These are phyloP conservation scores for Drosophila paranaensis DNA, from an alignment of 2,888 invertebrate species.

Conservation along the genomic window DNA sequence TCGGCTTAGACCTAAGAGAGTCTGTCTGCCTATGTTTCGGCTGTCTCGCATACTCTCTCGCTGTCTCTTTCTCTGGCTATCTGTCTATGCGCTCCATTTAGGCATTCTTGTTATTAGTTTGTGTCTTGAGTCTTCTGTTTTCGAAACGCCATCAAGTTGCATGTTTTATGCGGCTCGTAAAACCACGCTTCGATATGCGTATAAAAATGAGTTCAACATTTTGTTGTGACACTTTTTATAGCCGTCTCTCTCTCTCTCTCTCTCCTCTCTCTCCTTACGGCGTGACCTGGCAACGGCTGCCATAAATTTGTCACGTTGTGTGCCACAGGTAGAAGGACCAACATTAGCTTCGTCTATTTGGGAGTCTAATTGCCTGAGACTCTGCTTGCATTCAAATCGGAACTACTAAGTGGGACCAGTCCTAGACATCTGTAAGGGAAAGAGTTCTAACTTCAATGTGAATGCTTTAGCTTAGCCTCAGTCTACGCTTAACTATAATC, in stretches of 20 bases:
- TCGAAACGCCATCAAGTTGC: slow-evolving; percentile 69
- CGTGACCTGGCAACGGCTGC: neutral
- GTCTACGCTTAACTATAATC: neutral
- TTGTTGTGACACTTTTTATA: slow-evolving; percentile 76
- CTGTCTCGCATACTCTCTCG: slow-evolving; percentile 4
- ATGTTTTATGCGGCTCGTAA: slow-evolving; percentile 68
- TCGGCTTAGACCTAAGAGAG: slow-evolving; percentile 62
- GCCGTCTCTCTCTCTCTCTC: slow-evolving; percentile 9
- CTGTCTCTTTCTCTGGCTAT: slow-evolving; percentile 13
- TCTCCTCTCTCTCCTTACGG: slow-evolving; percentile 6
- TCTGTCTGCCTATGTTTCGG: slow-evolving; percentile 1
- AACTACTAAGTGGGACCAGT: neutral
- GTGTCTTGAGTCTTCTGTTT: slow-evolving; percentile 70
- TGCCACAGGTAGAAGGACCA: slow-evolving; percentile 6
- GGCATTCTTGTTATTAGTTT: slow-evolving; percentile 71
- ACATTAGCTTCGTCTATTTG: neutral
- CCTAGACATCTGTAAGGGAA: too few species aligned
- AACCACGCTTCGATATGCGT: slow-evolving; percentile 49
- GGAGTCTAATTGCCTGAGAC: neutral
- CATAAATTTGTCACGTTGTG: slow-evolving; percentile 13
- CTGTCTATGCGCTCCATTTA: slow-evolving; percentile 42
- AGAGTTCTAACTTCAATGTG: too few species aligned
- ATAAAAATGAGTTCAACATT: slow-evolving; percentile 74
- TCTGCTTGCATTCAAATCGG: neutral
- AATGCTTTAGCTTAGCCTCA: too few species aligned